Conservation (phyloP, 2,888 invertebrate species). For the Amphimallon solstitiale region DNA sequence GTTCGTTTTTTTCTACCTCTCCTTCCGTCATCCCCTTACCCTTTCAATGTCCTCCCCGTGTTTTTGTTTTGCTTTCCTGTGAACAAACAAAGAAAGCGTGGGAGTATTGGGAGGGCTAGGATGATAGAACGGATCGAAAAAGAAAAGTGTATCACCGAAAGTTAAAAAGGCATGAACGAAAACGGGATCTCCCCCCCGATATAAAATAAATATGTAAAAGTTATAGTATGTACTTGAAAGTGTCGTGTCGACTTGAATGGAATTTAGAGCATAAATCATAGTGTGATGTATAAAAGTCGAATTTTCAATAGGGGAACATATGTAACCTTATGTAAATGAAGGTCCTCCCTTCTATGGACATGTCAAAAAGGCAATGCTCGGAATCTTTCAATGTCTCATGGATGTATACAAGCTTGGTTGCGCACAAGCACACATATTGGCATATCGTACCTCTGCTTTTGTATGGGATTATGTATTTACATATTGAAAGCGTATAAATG, state of each 20-base stretch:
- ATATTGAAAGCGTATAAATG: background rate
- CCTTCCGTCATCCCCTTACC: background rate
- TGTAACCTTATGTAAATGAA: conserved; percentile 31
- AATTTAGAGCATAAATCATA: conserved; percentile 17
- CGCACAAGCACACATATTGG: background rate
- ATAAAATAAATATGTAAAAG: conserved; percentile 23
- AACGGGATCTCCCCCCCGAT: too few relatives aligned
- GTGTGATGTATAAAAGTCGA: conserved; percentile 13
- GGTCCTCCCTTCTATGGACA: conserved; percentile 23
- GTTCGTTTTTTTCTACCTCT: background rate
- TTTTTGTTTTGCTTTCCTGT: background rate
- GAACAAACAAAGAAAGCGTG: background rate
- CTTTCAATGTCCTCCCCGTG: background rate
- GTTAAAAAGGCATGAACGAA: background rate
- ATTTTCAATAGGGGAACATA: conserved; percentile 26
- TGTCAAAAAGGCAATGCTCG: conserved; percentile 14
- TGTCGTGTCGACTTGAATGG: background rate
- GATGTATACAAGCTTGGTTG: background rate
- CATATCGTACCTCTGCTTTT: background rate
- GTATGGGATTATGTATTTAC: background rate
- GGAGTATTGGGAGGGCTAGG: background rate
- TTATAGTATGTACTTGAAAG: conserved; percentile 11
- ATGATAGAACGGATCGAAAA: background rate
- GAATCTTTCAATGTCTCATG: conserved; percentile 12
- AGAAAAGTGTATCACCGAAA: background rate